phyloP scores from a whole-genome alignment of 2,113 vertebrate genomes.

The Calonectris borealis region DNA sequence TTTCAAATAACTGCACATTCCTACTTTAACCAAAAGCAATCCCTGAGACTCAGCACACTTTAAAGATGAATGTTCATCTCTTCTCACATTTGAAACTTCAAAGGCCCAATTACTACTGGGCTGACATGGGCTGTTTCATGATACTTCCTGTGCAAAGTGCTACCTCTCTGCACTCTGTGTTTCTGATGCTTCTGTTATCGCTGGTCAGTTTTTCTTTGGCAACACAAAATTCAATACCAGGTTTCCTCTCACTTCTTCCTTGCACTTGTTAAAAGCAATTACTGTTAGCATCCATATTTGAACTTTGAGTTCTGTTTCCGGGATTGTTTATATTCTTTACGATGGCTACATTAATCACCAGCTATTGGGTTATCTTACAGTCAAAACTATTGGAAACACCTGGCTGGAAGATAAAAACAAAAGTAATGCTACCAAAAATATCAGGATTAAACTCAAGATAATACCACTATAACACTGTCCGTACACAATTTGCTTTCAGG shows the following conservation, averaged over 20 bases:
- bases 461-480: background rate
- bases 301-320: constrained; percentile 52
- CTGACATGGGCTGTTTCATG: constrained; percentile 65
- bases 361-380: constrained; percentile 52
- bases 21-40: constrained; percentile 76
- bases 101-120: constrained; percentile 66
- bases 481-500: background rate
- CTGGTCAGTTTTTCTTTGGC: constrained; percentile 40
- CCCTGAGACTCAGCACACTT: constrained; percentile 57
- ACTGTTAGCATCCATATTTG: constrained; percentile 50
- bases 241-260: constrained; percentile 46
- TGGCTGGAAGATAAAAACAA: constrained; percentile 38
- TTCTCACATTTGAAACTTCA: constrained; percentile 75
- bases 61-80: constrained; percentile 75
- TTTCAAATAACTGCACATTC: constrained; percentile 80
- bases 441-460: background rate
- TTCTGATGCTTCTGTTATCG: constrained; percentile 34
- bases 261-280: constrained; percentile 72
- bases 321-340: constrained; percentile 46
- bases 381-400: constrained; percentile 60
- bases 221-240: constrained; percentile 36
- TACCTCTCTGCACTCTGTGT: constrained; percentile 36
- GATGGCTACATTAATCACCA: constrained; percentile 58
- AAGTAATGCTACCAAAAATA: constrained; percentile 20
- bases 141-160: constrained; percentile 70